Evolutionary conservation across 2,888 invertebrate genomes (phyloP), one percentile per base, ranked within the genome.

Genomic region (Meteorus colon): DNA sequence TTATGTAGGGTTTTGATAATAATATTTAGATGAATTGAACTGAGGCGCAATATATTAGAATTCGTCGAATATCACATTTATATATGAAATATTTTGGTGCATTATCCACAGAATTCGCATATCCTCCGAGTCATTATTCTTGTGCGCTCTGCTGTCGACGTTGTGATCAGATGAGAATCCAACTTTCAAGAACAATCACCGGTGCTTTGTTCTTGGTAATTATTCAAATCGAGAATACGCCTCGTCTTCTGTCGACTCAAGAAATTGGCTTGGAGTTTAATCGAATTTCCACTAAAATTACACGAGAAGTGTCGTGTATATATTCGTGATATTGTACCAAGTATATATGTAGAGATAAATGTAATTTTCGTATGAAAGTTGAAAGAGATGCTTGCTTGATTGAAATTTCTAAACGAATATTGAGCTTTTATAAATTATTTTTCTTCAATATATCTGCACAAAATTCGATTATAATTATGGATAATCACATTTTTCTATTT

Each of bases 131-230:
- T 55, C 19, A 55, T 80, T 79, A 78, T 81, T 81, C 80, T 80
- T 78, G 55, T 55, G 55, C 55, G n/a, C 48, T n/a, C 19, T 75
- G 76, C 72, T 75, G 69, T 78, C 76, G 77, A 74, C 79, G 75
- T 79, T 77, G 79, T 76, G 79, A 79, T 77, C 79, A 77, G 77
- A 81, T 80, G 77, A 81, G 68, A 62, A 77, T 77, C 79, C 78
- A 80, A 81, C 80, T 81, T 81, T 81, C 81, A 79, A 79, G 81
- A 81, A 81, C 81, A 81, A 81, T 81, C 81, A 81, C 80, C 81
- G 80, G 80, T 80, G 80, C 80, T 81, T 81, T 81, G 81, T 81
- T 79, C 81, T 81, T 78, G 78, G 77, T 79, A 81, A 80, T 81
- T 81, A 81, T 81, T 81, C 81, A 81, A 81, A 81, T 81, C 81